Evolutionary conservation across 2,797 vertebrate species (phyloP).

Genomic region (Meda fulgida): DNA sequence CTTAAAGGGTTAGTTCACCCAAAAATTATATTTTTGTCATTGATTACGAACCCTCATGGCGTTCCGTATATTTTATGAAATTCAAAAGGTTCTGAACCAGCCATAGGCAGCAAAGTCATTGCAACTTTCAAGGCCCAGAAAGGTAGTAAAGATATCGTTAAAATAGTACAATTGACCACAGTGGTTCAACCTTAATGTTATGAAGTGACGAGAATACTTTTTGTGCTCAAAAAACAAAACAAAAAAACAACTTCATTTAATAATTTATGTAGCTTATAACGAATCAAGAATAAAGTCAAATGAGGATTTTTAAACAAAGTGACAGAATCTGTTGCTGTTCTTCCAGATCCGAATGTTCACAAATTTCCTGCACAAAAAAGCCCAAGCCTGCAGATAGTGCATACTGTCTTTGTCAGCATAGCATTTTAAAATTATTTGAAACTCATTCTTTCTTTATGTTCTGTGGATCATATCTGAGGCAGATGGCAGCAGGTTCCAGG

Average conservation of each 20-base stretch:
- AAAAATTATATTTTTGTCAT: no score
- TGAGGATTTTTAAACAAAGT: not conserved
- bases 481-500: not conserved
- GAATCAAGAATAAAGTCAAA: not conserved
- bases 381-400: not conserved
- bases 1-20: not conserved
- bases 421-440: conserved; percentile 1
- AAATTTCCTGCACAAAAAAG: not conserved
- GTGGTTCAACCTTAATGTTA: no score
- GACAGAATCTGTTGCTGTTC: not conserved
- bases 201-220: no score
- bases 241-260: no score
- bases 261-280: not conserved
- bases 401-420: not conserved
- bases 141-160: no score
- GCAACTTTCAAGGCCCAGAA: no score
- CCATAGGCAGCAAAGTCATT: no score
- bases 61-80: no score
- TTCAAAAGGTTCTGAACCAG: no score
- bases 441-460: not conserved
- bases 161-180: no score
- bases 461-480: not conserved
- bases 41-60: no score
- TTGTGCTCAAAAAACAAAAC: no score
- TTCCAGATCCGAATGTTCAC: not conserved